A percentile compares a stretch with the other conserved stretches of the same genome.
phyloP scores from a whole-genome alignment of 1,140 invertebrate genomes.

The Ctenoplectra terminalis region DNA sequence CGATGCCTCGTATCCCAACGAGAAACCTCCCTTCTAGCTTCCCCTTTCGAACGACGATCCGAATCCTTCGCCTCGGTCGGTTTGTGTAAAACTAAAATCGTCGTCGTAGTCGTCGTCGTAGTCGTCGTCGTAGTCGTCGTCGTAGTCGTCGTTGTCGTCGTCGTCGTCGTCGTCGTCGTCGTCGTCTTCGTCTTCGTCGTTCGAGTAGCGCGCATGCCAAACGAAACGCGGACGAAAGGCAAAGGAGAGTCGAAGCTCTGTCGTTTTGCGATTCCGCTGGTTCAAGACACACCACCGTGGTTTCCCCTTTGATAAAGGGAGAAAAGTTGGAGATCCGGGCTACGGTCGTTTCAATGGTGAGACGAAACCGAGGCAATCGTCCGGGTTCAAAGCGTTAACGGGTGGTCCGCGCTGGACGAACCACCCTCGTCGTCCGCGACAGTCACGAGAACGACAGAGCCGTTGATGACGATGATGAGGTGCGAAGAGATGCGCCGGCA shows the following conservation, averaged over 20 bases:
- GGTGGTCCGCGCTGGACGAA: conserved; percentile 58
- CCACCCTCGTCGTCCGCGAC: conserved; percentile 58
- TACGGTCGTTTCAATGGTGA: background rate
- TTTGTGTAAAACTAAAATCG: background rate
- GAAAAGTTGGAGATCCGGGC: background rate
- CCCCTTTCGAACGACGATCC: conserved; percentile 24
- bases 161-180: conserved; percentile 59
- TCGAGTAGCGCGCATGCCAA: background rate
- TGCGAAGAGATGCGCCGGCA: conserved; percentile 82
- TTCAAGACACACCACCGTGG: background rate
- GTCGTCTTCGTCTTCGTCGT: too few species aligned
- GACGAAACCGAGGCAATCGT: conserved; percentile 29
- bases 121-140: too few species aligned
- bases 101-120: too few species aligned
- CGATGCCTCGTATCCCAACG: conserved; percentile 39
- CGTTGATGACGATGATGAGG: conserved; percentile 83
- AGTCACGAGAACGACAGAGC: conserved; percentile 77
- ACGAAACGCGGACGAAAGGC: conserved; percentile 53
- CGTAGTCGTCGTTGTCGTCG: background rate
- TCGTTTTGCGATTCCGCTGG: background rate
- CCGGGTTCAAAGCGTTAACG: conserved; percentile 58
- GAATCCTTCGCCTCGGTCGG: background rate
- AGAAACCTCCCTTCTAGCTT: background rate
- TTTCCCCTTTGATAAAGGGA: background rate
- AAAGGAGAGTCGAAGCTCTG: background rate